Conservation (phyloP, 2,797 vertebrate genomes). For the Rhyacichthys aspro region DNA sequence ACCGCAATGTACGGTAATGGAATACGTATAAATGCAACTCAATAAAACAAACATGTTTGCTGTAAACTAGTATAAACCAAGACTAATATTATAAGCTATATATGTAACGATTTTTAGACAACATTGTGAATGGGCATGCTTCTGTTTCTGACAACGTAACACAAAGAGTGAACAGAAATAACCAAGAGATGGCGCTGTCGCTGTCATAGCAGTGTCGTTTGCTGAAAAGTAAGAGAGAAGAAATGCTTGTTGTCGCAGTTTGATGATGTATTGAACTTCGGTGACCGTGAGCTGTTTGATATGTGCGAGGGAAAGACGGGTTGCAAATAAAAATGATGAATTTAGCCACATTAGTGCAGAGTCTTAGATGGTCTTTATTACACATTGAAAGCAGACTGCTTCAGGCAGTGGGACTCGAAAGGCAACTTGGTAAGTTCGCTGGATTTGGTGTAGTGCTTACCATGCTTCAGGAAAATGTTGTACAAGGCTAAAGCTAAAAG, state of each 20-base stretch:
- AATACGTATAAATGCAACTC: no score
- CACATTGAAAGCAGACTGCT: conserved; percentile 72
- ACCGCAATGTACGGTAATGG: neutral
- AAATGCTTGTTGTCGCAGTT: conserved; percentile 54
- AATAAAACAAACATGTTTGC: no score
- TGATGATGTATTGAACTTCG: conserved; percentile 24
- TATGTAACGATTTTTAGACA: no score
- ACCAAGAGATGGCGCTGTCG: conserved; percentile 17
- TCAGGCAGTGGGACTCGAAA: conserved; percentile 68
- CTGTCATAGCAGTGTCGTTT: neutral
- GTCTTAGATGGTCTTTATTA: conserved; percentile 70
- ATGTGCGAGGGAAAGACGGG: conserved; percentile 14
- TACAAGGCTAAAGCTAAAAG: no score
- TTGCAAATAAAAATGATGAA: conserved; percentile 56
- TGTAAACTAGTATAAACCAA: neutral
- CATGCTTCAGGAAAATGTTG: no score
- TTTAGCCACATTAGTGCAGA: conserved; percentile 63
- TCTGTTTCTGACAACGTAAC: no score
- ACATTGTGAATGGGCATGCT: no score
- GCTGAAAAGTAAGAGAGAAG: conserved; percentile 14
- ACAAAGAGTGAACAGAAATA: neutral
- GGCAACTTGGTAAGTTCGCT: conserved; percentile 70
- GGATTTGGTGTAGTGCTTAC: no score
- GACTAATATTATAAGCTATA: neutral
- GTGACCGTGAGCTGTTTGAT: conserved; percentile 74